These are phyloP conservation scores for Channa argus DNA, from an alignment of 2,113 vertebrate species.

Conservation along the genomic window DNA sequence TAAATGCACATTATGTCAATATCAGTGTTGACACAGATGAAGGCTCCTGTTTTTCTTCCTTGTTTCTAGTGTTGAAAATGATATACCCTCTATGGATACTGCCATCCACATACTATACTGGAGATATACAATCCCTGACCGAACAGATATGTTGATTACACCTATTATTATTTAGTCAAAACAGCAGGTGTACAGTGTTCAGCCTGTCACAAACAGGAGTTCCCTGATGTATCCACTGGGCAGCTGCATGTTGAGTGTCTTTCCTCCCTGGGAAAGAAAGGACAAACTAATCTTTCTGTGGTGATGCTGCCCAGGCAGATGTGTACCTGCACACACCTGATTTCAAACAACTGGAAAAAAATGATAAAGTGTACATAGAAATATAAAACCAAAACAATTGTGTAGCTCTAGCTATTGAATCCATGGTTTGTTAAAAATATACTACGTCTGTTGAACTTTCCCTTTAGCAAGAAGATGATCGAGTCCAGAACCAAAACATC, in stretches of 20 bases:
- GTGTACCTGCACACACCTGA: not conserved
- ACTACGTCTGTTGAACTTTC: not conserved
- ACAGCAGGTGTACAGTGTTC: too few species aligned
- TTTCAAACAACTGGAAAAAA: not conserved
- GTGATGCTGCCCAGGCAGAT: not conserved
- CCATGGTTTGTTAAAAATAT: too few species aligned
- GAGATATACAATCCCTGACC: too few species aligned
- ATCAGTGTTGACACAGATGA: constrained; percentile 26
- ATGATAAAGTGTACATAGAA: too few species aligned
- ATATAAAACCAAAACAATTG: too few species aligned
- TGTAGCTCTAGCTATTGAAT: too few species aligned
- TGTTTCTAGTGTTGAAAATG: not conserved
- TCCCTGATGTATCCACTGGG: not conserved
- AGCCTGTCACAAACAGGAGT: not conserved
- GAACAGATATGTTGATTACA: too few species aligned
- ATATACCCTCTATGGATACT: too few species aligned
- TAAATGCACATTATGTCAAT: constrained; percentile 2
- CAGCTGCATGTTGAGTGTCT: not conserved
- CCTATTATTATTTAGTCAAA: too few species aligned
- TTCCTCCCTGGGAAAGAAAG: not conserved
- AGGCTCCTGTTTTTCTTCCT: not conserved
- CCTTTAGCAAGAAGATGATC: not conserved
- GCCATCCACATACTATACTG: too few species aligned
- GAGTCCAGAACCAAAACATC: too few species aligned
- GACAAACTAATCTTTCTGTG: not conserved